Percentiles rank a stretch among this genome's conserved stretches.
Evolutionary conservation across 2,888 invertebrate genomes (phyloP).

Genomic region (Timandra comae): DNA sequence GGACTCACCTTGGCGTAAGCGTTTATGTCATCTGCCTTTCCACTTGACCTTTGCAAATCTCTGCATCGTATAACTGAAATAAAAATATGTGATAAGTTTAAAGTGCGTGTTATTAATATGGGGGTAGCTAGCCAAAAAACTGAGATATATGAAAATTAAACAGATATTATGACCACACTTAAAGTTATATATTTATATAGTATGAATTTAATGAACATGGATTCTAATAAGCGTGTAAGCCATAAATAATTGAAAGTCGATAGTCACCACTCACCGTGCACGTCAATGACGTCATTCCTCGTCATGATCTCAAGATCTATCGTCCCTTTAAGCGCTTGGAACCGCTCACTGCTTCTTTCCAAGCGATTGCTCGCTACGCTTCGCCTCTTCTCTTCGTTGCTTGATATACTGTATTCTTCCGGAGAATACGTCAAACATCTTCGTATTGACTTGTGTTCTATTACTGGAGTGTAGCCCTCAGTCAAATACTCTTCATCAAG

Average conservation of each 20-base stretch:
- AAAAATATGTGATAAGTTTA: too few species aligned
- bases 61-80: constrained; percentile 86
- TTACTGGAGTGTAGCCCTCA: constrained; percentile 60
- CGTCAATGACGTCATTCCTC: constrained; percentile 78
- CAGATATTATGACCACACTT: too few species aligned
- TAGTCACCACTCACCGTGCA: constrained; percentile 82
- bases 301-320: constrained; percentile 79
- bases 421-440: constrained; percentile 79
- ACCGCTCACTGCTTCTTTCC: constrained; percentile 54
- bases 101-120: not conserved
- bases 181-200: too few species aligned
- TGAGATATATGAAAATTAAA: too few species aligned
- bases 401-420: constrained; percentile 66
- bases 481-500: constrained; percentile 62
- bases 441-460: constrained; percentile 69
- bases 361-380: constrained; percentile 68
- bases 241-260: constrained; percentile 31
- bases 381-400: constrained; percentile 72
- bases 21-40: constrained; percentile 80
- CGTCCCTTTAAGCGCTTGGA: constrained; percentile 69
- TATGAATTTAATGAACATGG: too few species aligned
- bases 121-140: too few species aligned
- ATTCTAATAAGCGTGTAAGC: constrained; percentile 4
- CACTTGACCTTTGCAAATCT: constrained; percentile 82
- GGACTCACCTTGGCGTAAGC: constrained; percentile 87